Evolutionary conservation across 2,797 vertebrate genomes (phyloP), one percentile per base, ranked within the genome.

Genomic region (Enteromius thamalakanensis): DNA sequence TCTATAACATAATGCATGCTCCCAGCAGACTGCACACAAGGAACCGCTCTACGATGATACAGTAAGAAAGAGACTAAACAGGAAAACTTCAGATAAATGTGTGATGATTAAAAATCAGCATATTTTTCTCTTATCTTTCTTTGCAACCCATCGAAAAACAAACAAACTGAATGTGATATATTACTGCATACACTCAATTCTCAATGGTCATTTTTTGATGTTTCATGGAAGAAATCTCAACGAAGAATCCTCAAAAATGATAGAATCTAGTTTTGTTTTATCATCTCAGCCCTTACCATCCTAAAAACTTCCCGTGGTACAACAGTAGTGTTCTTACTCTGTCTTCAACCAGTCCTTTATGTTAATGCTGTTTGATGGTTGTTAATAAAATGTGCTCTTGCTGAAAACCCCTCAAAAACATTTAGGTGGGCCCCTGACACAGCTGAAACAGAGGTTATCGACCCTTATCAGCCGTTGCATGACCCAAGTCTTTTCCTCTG

Each of bases 51-150:
- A 65, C 1, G 4, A 34, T 3, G 26, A 47, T 60, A 19, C n/a
- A n/a, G 45, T 29, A 69, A 47, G 12, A 40, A 75, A 76, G 49
- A 89, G 84, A 78, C 85, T 89, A 90, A 90, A 90, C 87, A 89
- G 86, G 89, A 88, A 87, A 82, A 51, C 69, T 17, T 72, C 2
- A 7, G 42, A 84, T 72, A 85, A 77, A 69, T 78, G 62, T 47
- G 17, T 12, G 14, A 69, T 67, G 85, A 85, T 82, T 67, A 53
- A 79, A 85, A 75, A 79, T 76, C 55, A 32, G 19, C 67, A 70
- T 53, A 83, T 75, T 79, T 79, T 42, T 62, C 15, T 72, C 77
- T 89, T 87, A 87, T 88, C 72, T 53, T 53, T 23, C 65, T 76
- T 76, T 3, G 19, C 6, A 80, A 65, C 32, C 10, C 47, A 74